A percentile compares a stretch with the other conserved stretches of the same genome.
phyloP scores from a whole-genome alignment of 2,797 vertebrate genomes.

The Melanotaenia nigrans region DNA sequence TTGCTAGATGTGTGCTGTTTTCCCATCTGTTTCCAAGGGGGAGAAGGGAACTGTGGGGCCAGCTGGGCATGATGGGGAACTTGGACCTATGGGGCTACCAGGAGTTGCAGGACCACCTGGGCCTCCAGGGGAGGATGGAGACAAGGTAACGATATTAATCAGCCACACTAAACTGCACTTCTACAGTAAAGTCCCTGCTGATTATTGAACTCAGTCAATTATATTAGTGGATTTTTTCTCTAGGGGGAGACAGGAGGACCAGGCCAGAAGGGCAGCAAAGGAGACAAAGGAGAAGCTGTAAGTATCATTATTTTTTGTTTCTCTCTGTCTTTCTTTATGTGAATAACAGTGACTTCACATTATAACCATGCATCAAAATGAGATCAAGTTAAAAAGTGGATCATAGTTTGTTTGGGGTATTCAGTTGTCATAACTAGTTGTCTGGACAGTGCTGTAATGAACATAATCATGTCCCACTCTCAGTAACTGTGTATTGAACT shows the following conservation, averaged over 20 bases:
- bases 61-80: slow-evolving; percentile 87
- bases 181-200: neutral
- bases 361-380: slow-evolving; percentile 23
- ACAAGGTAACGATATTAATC: slow-evolving; percentile 85
- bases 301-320: slow-evolving; percentile 70
- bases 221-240: slow-evolving; percentile 20
- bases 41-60: slow-evolving; percentile 88
- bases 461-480: slow-evolving; percentile 21
- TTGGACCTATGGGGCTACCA: slow-evolving; percentile 85
- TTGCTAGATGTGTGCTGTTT: slow-evolving; percentile 38
- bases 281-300: slow-evolving; percentile 91
- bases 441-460: slow-evolving; percentile 24
- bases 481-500: slow-evolving; percentile 19
- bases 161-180: neutral
- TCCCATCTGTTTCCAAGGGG: slow-evolving; percentile 81
- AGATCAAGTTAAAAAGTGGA: slow-evolving; percentile 28
- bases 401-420: slow-evolving; percentile 33
- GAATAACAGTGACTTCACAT: slow-evolving; percentile 15
- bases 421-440: slow-evolving; percentile 24
- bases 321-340: neutral
- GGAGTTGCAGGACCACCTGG: slow-evolving; percentile 85
- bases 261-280: slow-evolving; percentile 94
- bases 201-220: slow-evolving; percentile 8
- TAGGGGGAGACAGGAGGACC: slow-evolving; percentile 90
- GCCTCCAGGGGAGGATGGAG: slow-evolving; percentile 90